Evolutionary conservation across 2,888 invertebrate species (phyloP).

Genomic region (Agriopis aurantiaria): DNA sequence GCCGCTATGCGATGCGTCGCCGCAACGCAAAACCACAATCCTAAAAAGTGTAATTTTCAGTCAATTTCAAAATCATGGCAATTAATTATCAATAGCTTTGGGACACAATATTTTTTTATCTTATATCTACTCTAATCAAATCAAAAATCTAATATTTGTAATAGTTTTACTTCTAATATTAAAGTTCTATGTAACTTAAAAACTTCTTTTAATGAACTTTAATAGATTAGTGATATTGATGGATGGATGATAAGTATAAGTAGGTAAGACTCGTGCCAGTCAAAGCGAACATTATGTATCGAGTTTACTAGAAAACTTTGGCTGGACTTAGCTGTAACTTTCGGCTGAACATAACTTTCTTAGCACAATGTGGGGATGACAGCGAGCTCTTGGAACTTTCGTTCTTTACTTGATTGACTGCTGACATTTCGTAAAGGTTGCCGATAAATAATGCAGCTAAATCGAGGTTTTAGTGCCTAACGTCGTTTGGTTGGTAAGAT

Average conservation of each 20-base stretch:
- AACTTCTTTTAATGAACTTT: not conserved
- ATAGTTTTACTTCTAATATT: too few species aligned
- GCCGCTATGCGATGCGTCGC: too few species aligned
- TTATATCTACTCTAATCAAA: too few species aligned
- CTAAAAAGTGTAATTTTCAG: too few species aligned
- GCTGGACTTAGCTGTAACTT: not conserved
- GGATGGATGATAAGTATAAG: too few species aligned
- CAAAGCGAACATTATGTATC: constrained; percentile 5
- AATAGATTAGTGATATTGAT: constrained; percentile 2
- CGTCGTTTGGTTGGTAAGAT: not conserved
- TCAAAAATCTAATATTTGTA: too few species aligned
- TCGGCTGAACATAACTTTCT: constrained; percentile 5
- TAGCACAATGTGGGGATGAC: constrained; percentile 11
- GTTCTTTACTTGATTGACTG: constrained; percentile 23
- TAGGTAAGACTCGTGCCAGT: not conserved
- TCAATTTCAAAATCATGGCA: too few species aligned
- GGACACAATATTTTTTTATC: too few species aligned
- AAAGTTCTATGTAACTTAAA: not conserved
- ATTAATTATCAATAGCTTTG: too few species aligned
- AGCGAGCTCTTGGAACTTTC: constrained; percentile 4
- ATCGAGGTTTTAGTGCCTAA: not conserved
- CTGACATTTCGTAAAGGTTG: constrained; percentile 15
- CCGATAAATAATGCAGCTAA: constrained; percentile 4
- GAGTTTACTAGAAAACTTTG: constrained; percentile 15
- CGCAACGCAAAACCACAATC: too few species aligned